Evolutionary conservation across 2,888 invertebrate genomes (phyloP).

Genomic region (Agrenia bidenticulata): DNA sequence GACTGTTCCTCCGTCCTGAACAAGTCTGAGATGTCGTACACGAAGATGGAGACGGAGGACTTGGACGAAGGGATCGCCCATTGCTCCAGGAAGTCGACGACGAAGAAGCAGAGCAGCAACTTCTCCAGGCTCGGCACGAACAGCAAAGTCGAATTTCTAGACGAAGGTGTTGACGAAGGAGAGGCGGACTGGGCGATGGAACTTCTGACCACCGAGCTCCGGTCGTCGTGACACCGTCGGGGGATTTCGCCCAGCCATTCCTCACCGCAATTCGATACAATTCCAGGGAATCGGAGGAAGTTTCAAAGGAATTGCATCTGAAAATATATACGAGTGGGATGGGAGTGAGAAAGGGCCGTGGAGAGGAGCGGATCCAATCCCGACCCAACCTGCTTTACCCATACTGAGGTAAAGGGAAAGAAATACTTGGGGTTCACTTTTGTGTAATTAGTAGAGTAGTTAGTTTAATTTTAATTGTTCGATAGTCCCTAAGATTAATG

Average conservation of each 20-base stretch:
- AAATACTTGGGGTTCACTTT: too few species aligned
- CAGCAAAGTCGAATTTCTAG: background rate
- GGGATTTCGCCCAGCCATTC: background rate
- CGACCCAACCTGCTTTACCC: too few species aligned
- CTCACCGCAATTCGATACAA: too few species aligned
- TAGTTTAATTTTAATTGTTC: too few species aligned
- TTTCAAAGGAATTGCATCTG: too few species aligned
- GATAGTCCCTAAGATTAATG: too few species aligned
- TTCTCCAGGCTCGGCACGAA: background rate
- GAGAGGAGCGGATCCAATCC: too few species aligned
- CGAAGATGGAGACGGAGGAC: constrained; percentile 13
- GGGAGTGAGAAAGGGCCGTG: too few species aligned
- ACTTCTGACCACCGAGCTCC: background rate
- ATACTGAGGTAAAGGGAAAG: too few species aligned
- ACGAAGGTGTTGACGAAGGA: constrained; percentile 3
- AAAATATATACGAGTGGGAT: too few species aligned
- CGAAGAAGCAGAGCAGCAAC: background rate
- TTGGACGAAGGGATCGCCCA: constrained; percentile 20
- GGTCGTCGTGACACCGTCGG: background rate
- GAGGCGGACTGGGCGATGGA: constrained; percentile 4
- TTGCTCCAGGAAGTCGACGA: background rate
- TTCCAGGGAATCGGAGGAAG: too few species aligned
- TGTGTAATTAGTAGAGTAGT: too few species aligned
- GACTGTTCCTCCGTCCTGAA: constrained; percentile 11
- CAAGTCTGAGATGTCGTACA: background rate